Evolutionary conservation across 2,797 vertebrate species (phyloP), one percentile per base, ranked within the genome.

Genomic region (Pygocentrus nattereri): DNA sequence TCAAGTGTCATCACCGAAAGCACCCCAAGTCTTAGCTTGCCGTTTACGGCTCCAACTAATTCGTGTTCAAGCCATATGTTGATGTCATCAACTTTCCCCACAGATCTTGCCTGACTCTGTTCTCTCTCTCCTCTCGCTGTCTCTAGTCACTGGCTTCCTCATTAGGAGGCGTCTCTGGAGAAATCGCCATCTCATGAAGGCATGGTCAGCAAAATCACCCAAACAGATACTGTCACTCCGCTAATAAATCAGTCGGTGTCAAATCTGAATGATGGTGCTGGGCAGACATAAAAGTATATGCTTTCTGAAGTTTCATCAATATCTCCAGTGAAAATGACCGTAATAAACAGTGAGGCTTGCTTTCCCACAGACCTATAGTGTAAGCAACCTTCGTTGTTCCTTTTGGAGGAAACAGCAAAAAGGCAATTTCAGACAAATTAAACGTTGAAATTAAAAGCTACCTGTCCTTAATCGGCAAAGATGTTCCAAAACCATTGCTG

Each of bases 1-100:
- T 85, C 11, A 76, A 88, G 87, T 84, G 74, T 84, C 81, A 83
- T 85, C 78, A 80, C 75, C 70, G 38, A 83, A 82, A 80, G 76
- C 80, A 83, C 81, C 64, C 12, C 23, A 25, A 62, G 16, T 77
- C 84, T 82, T 41, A n/a, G 50, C 44, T 15, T 85, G 82, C 75
- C 71, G 72, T 78, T 85, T 82, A 78, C 74, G 77, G 67, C 81
- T 79, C 61, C 59, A 34, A 68, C 65, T 86, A 82, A 83, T 78
- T 83, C 81, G 71, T 78, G 79, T 80, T 86, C 76, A 72, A 64
- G 74, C 74, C 85, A 83, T 83, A 82, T 84, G 84, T 71, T 84
- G 68, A 83, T 76, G 83, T 67, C 70, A 74, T 50, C 68, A 83
- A 70, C 72, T 76, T 79, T 79, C 56, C 30, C 27, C 59, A 65